Percentiles rank a stretch among this genome's conserved stretches.
Evolutionary conservation across 1,140 invertebrate species (phyloP).

Genomic region (Papilio aristodemus): DNA sequence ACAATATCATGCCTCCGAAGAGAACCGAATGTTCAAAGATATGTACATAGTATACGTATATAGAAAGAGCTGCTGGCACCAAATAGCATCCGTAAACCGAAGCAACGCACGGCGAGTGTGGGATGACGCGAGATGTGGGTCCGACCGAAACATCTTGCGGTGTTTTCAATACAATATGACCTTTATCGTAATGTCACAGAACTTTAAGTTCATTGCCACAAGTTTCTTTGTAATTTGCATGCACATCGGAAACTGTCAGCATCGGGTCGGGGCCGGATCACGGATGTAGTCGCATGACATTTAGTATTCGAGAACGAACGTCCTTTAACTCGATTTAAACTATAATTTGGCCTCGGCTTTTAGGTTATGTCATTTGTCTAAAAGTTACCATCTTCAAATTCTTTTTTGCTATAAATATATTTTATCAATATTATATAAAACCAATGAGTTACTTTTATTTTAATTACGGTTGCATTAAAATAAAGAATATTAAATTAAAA

Average conservation of each 20-base stretch:
- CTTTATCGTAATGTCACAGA: conserved; percentile 42
- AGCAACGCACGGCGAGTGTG: neutral
- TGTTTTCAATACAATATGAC: conserved; percentile 36
- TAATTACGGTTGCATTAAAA: too few relatives aligned
- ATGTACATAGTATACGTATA: neutral
- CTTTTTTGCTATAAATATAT: too few relatives aligned
- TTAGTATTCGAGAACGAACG: conserved; percentile 48
- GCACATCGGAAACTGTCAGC: conserved; percentile 54
- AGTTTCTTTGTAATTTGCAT: conserved; percentile 54
- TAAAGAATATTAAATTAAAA: neutral
- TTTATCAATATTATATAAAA: too few relatives aligned
- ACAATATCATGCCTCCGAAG: neutral
- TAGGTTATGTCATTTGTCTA: neutral
- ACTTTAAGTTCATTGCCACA: conserved; percentile 35
- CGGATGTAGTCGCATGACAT: conserved; percentile 43
- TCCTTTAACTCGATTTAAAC: conserved; percentile 33
- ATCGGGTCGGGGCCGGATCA: conserved; percentile 49
- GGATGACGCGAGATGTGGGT: conserved; percentile 22
- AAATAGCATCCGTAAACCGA: conserved; percentile 3
- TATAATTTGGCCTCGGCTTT: neutral
- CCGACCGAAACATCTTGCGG: conserved; percentile 4
- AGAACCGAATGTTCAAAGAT: conserved; percentile 6
- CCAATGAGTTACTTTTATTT: too few relatives aligned
- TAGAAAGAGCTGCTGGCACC: neutral
- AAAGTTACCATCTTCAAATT: too few relatives aligned